Evolutionary conservation across 2,797 vertebrate genomes (phyloP).

Genomic region (Acridotheres tristis): DNA sequence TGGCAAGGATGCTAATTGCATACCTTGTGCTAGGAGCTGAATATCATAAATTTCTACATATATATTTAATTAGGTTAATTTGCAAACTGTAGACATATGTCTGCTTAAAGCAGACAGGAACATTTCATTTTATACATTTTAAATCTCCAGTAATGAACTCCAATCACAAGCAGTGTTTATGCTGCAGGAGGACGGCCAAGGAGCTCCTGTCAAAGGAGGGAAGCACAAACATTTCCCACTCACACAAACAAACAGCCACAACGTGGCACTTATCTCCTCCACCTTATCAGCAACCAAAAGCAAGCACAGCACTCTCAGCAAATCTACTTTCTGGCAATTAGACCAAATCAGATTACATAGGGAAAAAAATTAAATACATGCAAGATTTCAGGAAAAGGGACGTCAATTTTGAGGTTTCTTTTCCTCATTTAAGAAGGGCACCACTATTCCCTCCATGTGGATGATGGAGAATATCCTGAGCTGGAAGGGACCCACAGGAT

Average conservation of each 20-base stretch:
- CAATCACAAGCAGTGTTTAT: neutral
- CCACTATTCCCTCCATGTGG: neutral
- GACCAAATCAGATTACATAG: neutral
- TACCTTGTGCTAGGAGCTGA: conserved; percentile 30
- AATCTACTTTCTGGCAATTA: neutral
- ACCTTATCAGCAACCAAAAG: neutral
- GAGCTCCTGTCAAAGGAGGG: neutral
- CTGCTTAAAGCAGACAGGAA: conserved; percentile 43
- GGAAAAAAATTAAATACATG: neutral
- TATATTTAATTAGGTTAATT: conserved; percentile 70
- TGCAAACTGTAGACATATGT: conserved; percentile 35
- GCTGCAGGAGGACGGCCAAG: neutral
- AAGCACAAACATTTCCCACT: neutral
- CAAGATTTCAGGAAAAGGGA: neutral
- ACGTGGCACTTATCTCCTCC: neutral
- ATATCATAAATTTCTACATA: conserved; percentile 47
- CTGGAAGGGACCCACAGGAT: neutral
- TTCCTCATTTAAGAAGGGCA: neutral
- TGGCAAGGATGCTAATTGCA: conserved; percentile 24
- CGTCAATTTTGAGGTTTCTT: accelerated
- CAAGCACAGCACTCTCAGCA: neutral
- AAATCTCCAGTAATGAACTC: neutral
- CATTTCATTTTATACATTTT: conserved; percentile 19
- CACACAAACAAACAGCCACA: neutral
- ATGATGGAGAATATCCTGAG: neutral